Percentiles rank a stretch among this genome's conserved stretches.
Conservation (phyloP, 2,797 vertebrate genomes). For the Rhincodon typus region DNA sequence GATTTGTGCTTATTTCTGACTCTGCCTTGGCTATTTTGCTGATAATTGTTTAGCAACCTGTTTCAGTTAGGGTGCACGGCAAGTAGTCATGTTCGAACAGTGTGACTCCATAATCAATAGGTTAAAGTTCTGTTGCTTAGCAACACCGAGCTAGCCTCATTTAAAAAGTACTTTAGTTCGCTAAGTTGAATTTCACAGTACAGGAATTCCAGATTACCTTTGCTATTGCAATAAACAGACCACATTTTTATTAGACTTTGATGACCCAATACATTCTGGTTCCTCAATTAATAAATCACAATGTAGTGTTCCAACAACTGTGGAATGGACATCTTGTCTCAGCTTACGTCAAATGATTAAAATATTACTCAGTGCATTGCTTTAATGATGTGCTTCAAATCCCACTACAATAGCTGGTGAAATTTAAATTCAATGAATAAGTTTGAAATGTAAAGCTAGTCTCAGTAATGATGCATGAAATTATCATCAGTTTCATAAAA, state of each 20-base stretch:
- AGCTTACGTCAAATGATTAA: background rate
- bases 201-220: background rate
- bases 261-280: background rate
- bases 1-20: background rate
- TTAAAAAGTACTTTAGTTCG: background rate
- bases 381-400: too few species aligned
- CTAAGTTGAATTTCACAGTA: background rate
- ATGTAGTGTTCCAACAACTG: background rate
- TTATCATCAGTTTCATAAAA: too few species aligned
- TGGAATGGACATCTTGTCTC: background rate
- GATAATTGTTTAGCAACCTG: background rate
- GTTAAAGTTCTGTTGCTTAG: constrained; percentile 7
- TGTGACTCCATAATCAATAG: constrained; percentile 3
- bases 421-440: too few species aligned
- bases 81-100: background rate
- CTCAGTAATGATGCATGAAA: too few species aligned
- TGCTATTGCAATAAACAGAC: background rate
- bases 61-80: background rate
- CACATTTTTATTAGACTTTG: background rate
- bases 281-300: background rate
- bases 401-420: too few species aligned
- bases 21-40: background rate
- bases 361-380: background rate
- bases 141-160: background rate
- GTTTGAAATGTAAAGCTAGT: too few species aligned